Percentiles rank a stretch among this genome's conserved stretches.
phyloP scores from a whole-genome alignment of 2,113 vertebrate species.

The Nothobranchius furzeri region DNA sequence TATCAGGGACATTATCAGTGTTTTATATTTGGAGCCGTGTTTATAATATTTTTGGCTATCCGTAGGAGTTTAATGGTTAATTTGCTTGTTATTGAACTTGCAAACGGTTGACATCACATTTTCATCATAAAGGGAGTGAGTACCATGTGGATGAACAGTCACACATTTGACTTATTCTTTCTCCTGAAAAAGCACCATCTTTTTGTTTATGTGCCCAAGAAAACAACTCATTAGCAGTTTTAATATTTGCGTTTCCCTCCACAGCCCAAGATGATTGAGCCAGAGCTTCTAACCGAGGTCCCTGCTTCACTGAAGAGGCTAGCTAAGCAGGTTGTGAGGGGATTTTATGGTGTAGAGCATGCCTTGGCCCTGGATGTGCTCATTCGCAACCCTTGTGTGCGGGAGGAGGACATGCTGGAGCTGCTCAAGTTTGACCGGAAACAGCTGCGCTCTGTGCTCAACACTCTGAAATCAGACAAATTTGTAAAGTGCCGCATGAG shows the following conservation, averaged over 20 bases:
- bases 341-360: slow-evolving; percentile 96
- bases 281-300: slow-evolving; percentile 92
- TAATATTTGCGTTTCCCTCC: neutral
- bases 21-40: too few species aligned
- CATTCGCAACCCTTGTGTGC: slow-evolving; percentile 95
- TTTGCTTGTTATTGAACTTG: neutral
- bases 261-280: slow-evolving; percentile 85
- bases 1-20: too few species aligned
- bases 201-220: too few species aligned
- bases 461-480: slow-evolving; percentile 96
- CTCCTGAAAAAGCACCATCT: too few species aligned
- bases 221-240: neutral
- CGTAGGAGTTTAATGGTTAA: too few species aligned
- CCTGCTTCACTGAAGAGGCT: slow-evolving; percentile 92
- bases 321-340: slow-evolving; percentile 95
- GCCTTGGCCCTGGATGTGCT: slow-evolving; percentile 95
- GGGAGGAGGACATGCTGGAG: slow-evolving; percentile 98
- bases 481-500: slow-evolving; percentile 98
- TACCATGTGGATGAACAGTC: too few species aligned
- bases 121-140: too few species aligned
- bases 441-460: slow-evolving; percentile 94
- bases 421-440: slow-evolving; percentile 98
- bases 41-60: too few species aligned
- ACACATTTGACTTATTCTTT: too few species aligned
- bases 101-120: neutral